phyloP scores from a whole-genome alignment of 2,113 vertebrate genomes.

The Ariopsis seemanni region DNA sequence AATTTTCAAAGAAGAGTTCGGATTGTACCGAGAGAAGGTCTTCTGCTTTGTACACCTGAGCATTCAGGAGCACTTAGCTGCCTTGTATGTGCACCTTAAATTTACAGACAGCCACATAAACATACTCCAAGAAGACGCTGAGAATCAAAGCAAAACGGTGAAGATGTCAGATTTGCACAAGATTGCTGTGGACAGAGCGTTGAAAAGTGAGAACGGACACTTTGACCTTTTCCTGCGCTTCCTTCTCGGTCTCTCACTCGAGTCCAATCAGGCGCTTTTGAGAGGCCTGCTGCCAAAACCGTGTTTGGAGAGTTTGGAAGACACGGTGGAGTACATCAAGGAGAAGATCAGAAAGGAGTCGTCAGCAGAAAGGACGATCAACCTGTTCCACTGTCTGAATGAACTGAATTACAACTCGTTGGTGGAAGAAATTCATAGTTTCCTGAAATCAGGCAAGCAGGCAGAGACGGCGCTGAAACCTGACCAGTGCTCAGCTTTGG shows the following conservation, averaged over 20 bases:
- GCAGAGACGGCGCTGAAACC: slow-evolving; percentile 35
- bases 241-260: slow-evolving; percentile 40
- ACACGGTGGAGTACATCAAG: slow-evolving; percentile 43
- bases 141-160: not conserved
- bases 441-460: slow-evolving; percentile 26
- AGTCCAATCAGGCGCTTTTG: slow-evolving; percentile 36
- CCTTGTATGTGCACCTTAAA: slow-evolving; percentile 17
- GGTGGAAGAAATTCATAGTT: slow-evolving; percentile 39
- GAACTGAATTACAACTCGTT: slow-evolving; percentile 39
- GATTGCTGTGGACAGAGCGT: slow-evolving; percentile 39
- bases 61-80: slow-evolving; percentile 47
- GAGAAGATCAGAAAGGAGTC: slow-evolving; percentile 30
- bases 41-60: slow-evolving; percentile 48
- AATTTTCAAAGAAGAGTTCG: slow-evolving; percentile 43
- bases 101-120: slow-evolving; percentile 6
- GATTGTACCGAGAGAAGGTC: slow-evolving; percentile 30
- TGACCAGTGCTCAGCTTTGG: slow-evolving; percentile 44
- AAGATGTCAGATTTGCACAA: slow-evolving; percentile 37
- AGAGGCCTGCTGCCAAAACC: not conserved
- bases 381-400: slow-evolving; percentile 42
- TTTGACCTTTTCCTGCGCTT: slow-evolving; percentile 45
- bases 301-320: slow-evolving; percentile 7
- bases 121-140: not conserved
- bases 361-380: slow-evolving; percentile 34
- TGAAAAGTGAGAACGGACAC: slow-evolving; percentile 28